phyloP scores from a whole-genome alignment of 1,140 invertebrate genomes.

The Helicoverpa zea region DNA sequence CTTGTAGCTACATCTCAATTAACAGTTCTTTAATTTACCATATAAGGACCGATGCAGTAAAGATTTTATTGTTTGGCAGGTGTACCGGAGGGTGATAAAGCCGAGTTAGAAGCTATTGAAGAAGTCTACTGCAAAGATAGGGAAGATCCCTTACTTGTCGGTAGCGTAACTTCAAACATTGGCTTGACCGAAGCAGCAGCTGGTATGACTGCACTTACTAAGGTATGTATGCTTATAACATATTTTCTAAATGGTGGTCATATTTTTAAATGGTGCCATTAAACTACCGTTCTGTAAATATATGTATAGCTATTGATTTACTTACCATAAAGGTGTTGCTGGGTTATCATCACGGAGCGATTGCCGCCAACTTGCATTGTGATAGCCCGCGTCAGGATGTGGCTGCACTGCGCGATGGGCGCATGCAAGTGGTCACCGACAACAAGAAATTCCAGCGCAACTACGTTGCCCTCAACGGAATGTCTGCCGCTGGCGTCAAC shows the following conservation, averaged over 20 bases:
- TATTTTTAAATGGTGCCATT: no score
- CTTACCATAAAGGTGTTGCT: slow-evolving; percentile 62
- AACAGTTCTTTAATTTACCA: no score
- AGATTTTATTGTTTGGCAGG: slow-evolving; percentile 63
- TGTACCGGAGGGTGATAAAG: slow-evolving; percentile 74
- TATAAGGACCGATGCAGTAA: background rate
- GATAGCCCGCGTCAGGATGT: slow-evolving; percentile 63
- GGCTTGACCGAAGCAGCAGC: slow-evolving; percentile 90
- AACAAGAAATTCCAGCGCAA: slow-evolving; percentile 55
- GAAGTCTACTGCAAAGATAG: slow-evolving; percentile 78
- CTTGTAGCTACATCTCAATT: no score
- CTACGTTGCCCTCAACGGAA: slow-evolving; percentile 67
- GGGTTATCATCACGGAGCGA: slow-evolving; percentile 64
- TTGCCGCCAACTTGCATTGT: slow-evolving; percentile 68
- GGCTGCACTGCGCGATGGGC: slow-evolving; percentile 62
- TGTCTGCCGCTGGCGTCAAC: slow-evolving; percentile 68
- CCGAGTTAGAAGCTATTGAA: slow-evolving; percentile 66
- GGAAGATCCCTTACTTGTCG: slow-evolving; percentile 88
- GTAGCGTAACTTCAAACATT: slow-evolving; percentile 92
- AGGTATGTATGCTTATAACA: slow-evolving; percentile 67
- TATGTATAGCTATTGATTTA: no score
- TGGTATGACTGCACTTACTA: slow-evolving; percentile 87
- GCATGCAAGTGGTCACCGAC: slow-evolving; percentile 65
- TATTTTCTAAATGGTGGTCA: no score
- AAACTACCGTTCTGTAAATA: no score